Evolutionary conservation across 2,113 vertebrate species (phyloP).

Genomic region (Coryphaenoides rupestris): DNA sequence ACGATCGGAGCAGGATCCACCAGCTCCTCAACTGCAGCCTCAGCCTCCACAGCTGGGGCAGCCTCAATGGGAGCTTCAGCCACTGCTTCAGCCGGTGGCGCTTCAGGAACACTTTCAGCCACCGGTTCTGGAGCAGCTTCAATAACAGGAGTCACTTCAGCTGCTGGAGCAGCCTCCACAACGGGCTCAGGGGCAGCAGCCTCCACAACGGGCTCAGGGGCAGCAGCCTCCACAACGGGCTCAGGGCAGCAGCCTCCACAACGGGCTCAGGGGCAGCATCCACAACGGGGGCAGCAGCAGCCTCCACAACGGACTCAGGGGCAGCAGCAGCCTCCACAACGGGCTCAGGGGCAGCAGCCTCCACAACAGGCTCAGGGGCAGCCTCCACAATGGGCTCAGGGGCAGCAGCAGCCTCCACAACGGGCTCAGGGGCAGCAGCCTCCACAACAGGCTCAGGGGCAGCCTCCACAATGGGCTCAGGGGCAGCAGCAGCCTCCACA

Average conservation of each 20-base stretch:
- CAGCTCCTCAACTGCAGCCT: constrained; percentile 33
- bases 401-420: neutral
- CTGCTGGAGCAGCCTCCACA: neutral
- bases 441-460: constrained; percentile 1
- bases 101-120: neutral
- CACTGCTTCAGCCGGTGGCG: neutral
- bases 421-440: neutral
- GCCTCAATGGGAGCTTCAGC: constrained; percentile 2
- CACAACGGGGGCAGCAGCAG: neutral
- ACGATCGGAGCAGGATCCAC: constrained; percentile 35
- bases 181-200: neutral
- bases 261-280: neutral
- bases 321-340: neutral
- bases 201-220: neutral
- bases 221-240: neutral
- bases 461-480: constrained; percentile 9
- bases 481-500: constrained; percentile 12
- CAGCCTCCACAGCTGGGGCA: constrained; percentile 5
- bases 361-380: neutral
- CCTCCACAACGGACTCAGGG: neutral
- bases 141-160: neutral
- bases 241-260: neutral
- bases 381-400: too few species aligned
- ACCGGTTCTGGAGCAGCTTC: neutral
- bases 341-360: constrained; percentile 3